phyloP scores from a whole-genome alignment of 1,140 invertebrate genomes.

The Cyrtorhinus lividipennis region DNA sequence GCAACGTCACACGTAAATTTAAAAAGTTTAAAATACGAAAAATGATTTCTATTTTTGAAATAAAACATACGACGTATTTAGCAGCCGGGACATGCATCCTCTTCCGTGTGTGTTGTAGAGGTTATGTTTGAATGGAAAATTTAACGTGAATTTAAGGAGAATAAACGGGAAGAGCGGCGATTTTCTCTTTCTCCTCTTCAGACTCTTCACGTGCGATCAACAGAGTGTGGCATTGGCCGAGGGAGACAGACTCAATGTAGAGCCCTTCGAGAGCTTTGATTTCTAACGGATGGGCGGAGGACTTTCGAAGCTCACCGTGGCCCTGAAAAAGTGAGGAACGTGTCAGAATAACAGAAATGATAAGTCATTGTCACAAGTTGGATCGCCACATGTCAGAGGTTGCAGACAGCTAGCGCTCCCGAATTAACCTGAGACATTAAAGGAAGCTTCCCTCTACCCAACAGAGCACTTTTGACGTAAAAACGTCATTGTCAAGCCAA shows the following conservation, averaged over 20 bases:
- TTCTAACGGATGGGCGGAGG: slow-evolving; percentile 75
- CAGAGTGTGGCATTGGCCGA: slow-evolving; percentile 71
- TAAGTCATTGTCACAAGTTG: not conserved
- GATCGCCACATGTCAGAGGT: not conserved
- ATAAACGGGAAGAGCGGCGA: slow-evolving; percentile 45
- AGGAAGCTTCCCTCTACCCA: no score
- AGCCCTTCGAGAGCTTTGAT: slow-evolving; percentile 67
- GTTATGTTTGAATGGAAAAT: no score
- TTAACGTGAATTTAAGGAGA: slow-evolving; percentile 23
- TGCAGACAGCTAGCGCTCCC: not conserved
- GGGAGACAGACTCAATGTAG: slow-evolving; percentile 62
- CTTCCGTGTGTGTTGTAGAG: no score
- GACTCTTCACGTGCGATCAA: slow-evolving; percentile 49
- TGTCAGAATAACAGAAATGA: not conserved
- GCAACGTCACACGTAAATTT: no score
- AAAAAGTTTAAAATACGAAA: no score
- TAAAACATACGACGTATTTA: no score
- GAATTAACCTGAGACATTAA: not conserved
- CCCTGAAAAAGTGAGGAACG: no score
- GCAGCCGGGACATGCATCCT: no score
- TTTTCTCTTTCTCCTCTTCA: slow-evolving; percentile 46
- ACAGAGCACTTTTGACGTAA: no score
- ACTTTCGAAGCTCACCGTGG: slow-evolving; percentile 75
- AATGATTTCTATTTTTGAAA: no score
- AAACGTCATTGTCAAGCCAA: no score